Evolutionary conservation across 2,888 invertebrate species (phyloP), one percentile per base, ranked within the genome.

Genomic region (Eupithecia exiguata): DNA sequence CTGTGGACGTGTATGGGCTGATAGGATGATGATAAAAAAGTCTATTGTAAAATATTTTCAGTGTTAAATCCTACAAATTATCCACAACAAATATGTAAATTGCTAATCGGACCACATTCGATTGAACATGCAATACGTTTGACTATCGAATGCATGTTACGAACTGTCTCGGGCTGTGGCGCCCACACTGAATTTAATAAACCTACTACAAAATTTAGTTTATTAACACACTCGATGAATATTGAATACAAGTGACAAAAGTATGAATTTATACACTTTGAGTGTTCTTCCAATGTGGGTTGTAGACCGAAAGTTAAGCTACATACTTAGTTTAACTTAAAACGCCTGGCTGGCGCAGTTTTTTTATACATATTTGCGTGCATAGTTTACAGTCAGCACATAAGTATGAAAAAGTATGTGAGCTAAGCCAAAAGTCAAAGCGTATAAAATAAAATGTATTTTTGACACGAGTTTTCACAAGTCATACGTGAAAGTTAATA

Each of bases 101-200:
- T 73, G 70, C 66, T 67, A 71, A 70, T 70, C 63, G 53, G 21
- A 66, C 62, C 25, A 62, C 67, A 63, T 53, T 63, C 30, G 61
- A 71, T 63, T 49, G 30, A 67, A 70, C 73, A 74, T 70, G 72
- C 69, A 71, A 67, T 66, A 38, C 62, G 36, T 66, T 69, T 67
- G 67, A 77, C 71, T 72, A 74, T 72, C 38, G 74, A 69, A 74
- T 74, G 43, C 66, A 71, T 38, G 66, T 40, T 66, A 16, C 14
- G 40, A 14, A 38, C 10, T 21, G 21, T 66, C n/a, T 25, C 5
- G 21, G 25, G 66, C 16, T 21, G 40, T 43, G 16, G 38, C 40
- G 66, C 66, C 25, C 38, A 40, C 66, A 25, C 14, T 62, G 30
- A 65, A 38, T 35, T 10, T 62, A 16, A 30, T 16, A 58, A 12